Evolutionary conservation across 2,888 invertebrate species (phyloP).

Genomic region (Limenitis camilla): DNA sequence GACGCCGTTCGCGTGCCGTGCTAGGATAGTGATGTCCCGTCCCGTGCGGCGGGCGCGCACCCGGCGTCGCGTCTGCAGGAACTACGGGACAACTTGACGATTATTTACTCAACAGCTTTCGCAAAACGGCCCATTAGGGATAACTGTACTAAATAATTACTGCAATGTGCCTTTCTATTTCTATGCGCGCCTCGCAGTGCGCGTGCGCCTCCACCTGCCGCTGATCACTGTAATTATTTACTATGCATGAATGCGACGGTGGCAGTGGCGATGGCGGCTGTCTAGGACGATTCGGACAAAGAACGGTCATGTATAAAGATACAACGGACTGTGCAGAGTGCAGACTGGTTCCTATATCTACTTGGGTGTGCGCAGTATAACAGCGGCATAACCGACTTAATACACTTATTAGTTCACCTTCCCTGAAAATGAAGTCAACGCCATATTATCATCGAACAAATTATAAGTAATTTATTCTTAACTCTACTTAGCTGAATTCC

Average conservation of each 20-base stretch:
- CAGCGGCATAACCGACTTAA: constrained; percentile 49
- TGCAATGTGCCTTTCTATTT: constrained; percentile 75
- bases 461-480: constrained; percentile 1
- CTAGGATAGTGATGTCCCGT: constrained; percentile 2
- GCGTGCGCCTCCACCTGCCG: constrained; percentile 69
- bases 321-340: constrained; percentile 40
- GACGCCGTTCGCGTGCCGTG: constrained; percentile 6
- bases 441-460: constrained; percentile 36
- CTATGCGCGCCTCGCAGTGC: constrained; percentile 53
- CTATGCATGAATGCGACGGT: constrained; percentile 69
- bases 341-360: constrained; percentile 60
- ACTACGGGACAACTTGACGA: constrained; percentile 56
- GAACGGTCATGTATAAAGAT: constrained; percentile 49
- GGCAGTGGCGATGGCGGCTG: constrained; percentile 47
- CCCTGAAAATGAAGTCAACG: constrained; percentile 41
- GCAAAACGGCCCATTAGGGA: constrained; percentile 71
- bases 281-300: constrained; percentile 69
- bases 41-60: constrained; percentile 31
- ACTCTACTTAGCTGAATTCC: background rate
- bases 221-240: constrained; percentile 73
- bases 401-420: constrained; percentile 56
- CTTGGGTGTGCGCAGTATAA: constrained; percentile 47
- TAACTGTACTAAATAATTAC: constrained; percentile 75
- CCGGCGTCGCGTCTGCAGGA: constrained; percentile 39
- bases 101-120: constrained; percentile 74